phyloP scores from a whole-genome alignment of 2,797 vertebrate species.

The Gorsachius magnificus region DNA sequence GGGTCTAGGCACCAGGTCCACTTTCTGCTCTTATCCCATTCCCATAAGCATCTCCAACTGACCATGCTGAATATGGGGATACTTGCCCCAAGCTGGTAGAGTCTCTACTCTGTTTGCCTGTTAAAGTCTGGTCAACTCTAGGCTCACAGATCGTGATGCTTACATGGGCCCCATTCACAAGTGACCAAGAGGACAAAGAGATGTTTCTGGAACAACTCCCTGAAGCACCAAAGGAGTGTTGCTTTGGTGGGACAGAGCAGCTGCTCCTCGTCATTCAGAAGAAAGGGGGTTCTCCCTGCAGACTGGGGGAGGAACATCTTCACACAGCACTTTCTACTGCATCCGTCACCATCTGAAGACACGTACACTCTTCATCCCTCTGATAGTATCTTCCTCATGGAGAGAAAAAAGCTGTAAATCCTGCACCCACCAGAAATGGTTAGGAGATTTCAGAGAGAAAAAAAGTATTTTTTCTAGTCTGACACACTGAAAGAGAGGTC shows the following conservation, averaged over 20 bases:
- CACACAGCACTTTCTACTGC: not conserved
- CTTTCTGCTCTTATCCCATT: not conserved
- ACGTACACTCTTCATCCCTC: not conserved
- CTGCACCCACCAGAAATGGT: not conserved
- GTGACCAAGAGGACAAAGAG: not conserved
- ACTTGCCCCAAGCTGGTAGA: not conserved
- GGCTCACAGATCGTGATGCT: not conserved
- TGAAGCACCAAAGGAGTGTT: not conserved
- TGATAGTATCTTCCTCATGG: not conserved
- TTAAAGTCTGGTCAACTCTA: not conserved
- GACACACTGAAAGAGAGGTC: not conserved
- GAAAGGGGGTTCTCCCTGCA: not conserved
- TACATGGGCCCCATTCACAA: fast-evolving
- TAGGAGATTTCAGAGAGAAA: not conserved
- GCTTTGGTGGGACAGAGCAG: not conserved
- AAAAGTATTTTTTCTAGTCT: not conserved
- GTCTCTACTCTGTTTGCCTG: not conserved
- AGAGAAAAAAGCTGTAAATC: not conserved
- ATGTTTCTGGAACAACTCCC: not conserved
- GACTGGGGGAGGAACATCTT: not conserved
- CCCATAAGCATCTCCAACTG: not conserved
- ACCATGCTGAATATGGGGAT: not conserved
- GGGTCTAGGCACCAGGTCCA: not conserved
- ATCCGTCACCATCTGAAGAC: not conserved
- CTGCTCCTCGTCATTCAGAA: not conserved